These are phyloP conservation scores for Nycteola revayana DNA, from an alignment of 2,888 invertebrate genomes.

Conservation along the genomic window DNA sequence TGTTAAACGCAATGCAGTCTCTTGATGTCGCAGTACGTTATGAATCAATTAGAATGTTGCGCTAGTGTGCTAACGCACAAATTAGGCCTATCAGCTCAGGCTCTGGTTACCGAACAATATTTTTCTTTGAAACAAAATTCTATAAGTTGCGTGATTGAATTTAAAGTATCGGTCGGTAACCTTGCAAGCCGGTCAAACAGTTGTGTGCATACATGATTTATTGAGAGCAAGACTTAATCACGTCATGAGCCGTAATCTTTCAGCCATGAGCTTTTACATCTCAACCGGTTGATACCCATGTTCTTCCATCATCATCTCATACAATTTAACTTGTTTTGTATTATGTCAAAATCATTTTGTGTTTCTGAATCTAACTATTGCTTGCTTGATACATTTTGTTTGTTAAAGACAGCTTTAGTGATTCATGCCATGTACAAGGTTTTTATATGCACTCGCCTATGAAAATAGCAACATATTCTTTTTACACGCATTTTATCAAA, in stretches of 20 bases:
- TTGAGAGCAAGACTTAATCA: slow-evolving; percentile 57
- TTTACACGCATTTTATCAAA: slow-evolving; percentile 34
- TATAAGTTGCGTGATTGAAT: slow-evolving; percentile 7
- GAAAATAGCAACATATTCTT: slow-evolving; percentile 28
- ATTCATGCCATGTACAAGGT: slow-evolving; percentile 42
- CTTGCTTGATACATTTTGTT: slow-evolving; percentile 51
- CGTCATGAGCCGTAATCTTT: slow-evolving; percentile 57
- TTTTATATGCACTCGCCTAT: slow-evolving; percentile 40
- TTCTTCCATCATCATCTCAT: slow-evolving; percentile 40
- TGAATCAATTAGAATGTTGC: slow-evolving; percentile 75
- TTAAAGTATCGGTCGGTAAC: slow-evolving; percentile 62
- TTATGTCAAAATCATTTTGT: slow-evolving; percentile 37
- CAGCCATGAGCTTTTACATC: slow-evolving; percentile 53
- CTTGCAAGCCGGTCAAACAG: slow-evolving; percentile 51
- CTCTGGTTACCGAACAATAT: slow-evolving; percentile 68
- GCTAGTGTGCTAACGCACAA: slow-evolving; percentile 80
- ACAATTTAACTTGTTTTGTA: slow-evolving; percentile 34
- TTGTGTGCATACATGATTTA: slow-evolving; percentile 59
- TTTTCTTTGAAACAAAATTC: slow-evolving; percentile 27
- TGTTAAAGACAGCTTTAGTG: slow-evolving; percentile 41
- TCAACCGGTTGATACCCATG: slow-evolving; percentile 39
- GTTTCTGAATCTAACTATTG: slow-evolving; percentile 46
- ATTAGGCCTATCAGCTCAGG: slow-evolving; percentile 56
- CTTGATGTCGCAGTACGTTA: slow-evolving; percentile 80
- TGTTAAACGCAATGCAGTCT: slow-evolving; percentile 87